A percentile compares a stretch with the other conserved stretches of the same genome.
phyloP scores from a whole-genome alignment of 2,113 vertebrate species.

The Variabilichromis moorii region DNA sequence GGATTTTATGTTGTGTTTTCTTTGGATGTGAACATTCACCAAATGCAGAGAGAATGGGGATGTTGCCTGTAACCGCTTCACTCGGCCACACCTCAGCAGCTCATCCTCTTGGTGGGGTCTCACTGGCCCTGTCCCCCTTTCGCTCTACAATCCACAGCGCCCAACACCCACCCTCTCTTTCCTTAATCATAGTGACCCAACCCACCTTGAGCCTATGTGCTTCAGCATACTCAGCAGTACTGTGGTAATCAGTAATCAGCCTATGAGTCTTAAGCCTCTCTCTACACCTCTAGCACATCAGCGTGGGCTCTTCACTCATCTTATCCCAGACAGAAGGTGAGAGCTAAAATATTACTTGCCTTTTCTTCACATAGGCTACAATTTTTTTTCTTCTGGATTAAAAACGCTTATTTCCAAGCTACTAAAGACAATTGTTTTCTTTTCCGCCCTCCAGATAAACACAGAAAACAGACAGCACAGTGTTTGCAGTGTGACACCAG shows the following conservation, averaged over 20 bases:
- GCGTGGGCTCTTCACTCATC: slow-evolving; percentile 11
- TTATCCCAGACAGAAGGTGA: not conserved
- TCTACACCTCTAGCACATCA: not conserved
- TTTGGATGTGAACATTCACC: not conserved
- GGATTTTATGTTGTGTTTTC: not conserved
- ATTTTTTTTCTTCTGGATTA: not conserved
- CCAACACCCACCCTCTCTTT: slow-evolving; percentile 1
- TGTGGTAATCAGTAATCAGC: slow-evolving; percentile 66
- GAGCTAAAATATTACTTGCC: not conserved
- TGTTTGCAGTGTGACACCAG: not conserved
- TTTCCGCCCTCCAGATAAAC: not conserved
- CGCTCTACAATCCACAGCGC: not conserved
- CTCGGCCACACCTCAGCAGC: slow-evolving; percentile 24
- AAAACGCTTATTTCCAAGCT: not conserved
- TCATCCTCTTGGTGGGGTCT: slow-evolving; percentile 26
- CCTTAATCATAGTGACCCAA: slow-evolving; percentile 54
- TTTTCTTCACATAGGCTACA: not conserved
- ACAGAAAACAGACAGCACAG: not conserved
- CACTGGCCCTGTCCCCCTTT: slow-evolving; percentile 13
- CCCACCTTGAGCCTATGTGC: slow-evolving; percentile 59
- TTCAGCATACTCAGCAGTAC: slow-evolving; percentile 63
- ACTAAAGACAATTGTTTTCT: not conserved
- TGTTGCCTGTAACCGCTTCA: not conserved
- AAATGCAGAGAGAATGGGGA: not conserved
- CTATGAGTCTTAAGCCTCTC: slow-evolving; percentile 56